Percentiles rank a stretch among this genome's conserved stretches.
Conservation (phyloP, 64 coral and sea anemone genomes). For the Pachyseris speciosa region DNA sequence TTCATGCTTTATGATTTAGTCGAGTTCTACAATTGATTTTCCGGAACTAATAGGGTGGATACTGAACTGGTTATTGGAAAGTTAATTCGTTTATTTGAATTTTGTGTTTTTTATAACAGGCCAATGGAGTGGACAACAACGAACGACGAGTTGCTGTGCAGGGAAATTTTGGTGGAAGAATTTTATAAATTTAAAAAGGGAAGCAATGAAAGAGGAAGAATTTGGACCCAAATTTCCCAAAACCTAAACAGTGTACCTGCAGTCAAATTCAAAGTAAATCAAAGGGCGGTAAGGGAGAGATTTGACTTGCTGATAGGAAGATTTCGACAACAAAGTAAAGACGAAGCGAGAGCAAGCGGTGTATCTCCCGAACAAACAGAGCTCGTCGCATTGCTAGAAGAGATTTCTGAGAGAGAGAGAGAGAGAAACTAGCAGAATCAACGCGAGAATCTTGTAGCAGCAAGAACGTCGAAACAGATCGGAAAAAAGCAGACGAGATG, state of each 20-base stretch:
- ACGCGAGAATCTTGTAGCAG: neutral
- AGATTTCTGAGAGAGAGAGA: slow-evolving; percentile 21
- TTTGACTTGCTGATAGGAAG: neutral
- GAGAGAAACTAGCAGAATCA: slow-evolving; percentile 1
- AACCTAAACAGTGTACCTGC: neutral
- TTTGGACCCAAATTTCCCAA: slow-evolving; percentile 33
- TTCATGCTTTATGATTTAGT: no score
- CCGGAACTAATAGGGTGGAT: no score
- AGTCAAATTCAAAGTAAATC: slow-evolving; percentile 11
- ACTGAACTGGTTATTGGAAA: no score
- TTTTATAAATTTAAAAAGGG: slow-evolving; percentile 36
- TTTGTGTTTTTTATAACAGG: neutral
- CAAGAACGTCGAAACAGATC: neutral
- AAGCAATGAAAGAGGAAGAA: slow-evolving; percentile 37
- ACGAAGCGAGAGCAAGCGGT: neutral
- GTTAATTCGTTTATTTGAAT: neutral
- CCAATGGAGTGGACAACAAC: slow-evolving; percentile 39
- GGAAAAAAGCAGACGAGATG: no score
- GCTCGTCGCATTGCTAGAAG: neutral
- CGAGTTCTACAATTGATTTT: no score
- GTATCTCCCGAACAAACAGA: slow-evolving; percentile 7
- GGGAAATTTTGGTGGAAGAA: slow-evolving; percentile 28
- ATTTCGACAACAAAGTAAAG: neutral
- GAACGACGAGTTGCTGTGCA: slow-evolving; percentile 19
- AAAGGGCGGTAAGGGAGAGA: slow-evolving; percentile 16